These are phyloP conservation scores for Cuniculus paca DNA, from an alignment of 2,797 vertebrate genomes.

Conservation along the genomic window DNA sequence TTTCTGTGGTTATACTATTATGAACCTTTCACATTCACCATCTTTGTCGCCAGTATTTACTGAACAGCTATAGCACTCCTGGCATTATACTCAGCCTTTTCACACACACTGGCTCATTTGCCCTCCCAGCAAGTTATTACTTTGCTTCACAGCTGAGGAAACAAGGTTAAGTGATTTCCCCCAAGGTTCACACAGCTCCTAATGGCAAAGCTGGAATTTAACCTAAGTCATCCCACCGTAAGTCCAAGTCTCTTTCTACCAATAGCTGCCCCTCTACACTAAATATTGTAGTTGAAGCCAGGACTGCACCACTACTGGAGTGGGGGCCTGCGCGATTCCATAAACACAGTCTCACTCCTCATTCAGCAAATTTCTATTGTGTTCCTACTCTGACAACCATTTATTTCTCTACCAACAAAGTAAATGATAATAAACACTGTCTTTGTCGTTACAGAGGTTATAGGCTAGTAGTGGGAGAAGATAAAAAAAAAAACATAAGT, in stretches of 20 bases:
- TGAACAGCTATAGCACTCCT: not conserved
- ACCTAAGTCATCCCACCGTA: not conserved
- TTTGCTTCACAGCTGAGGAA: conserved; percentile 64
- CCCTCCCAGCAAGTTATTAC: not conserved
- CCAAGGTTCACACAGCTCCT: not conserved
- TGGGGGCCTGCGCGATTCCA: no score
- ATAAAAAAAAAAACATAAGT: not conserved
- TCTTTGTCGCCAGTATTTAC: conserved; percentile 27
- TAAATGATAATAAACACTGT: not conserved
- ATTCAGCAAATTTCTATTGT: no score
- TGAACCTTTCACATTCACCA: not conserved
- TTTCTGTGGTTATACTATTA: not conserved
- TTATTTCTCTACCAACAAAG: not conserved
- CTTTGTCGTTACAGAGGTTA: not conserved
- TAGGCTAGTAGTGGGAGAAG: rapidly evolving
- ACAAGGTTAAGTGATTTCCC: conserved; percentile 29
- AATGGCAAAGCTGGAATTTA: not conserved
- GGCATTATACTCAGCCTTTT: not conserved
- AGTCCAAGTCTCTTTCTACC: not conserved
- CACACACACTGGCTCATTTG: not conserved
- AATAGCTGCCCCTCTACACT: not conserved
- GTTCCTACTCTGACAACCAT: not conserved
- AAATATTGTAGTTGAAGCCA: not conserved
- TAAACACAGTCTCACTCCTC: not conserved
- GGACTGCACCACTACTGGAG: not conserved